phyloP scores from a whole-genome alignment of 2,888 invertebrate genomes.

The Panopea generosa region DNA sequence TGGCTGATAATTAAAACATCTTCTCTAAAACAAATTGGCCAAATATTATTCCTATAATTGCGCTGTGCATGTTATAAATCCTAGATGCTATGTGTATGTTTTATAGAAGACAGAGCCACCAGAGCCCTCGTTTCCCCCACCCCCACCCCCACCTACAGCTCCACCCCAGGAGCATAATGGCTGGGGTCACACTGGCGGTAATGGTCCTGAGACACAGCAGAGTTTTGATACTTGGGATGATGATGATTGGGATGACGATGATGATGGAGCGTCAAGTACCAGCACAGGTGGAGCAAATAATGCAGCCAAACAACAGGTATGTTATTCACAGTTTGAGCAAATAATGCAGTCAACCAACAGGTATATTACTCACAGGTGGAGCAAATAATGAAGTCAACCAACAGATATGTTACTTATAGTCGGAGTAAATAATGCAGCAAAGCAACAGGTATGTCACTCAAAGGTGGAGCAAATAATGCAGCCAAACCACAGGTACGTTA shows the following conservation, averaged over 20 bases:
- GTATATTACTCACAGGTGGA: constrained; percentile 66
- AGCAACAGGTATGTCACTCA: too few species aligned
- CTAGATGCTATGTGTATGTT: too few species aligned
- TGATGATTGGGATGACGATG: constrained; percentile 89
- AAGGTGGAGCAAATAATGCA: too few species aligned
- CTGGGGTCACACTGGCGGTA: constrained; percentile 28
- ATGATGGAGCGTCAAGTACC: constrained; percentile 76
- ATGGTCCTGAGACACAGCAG: constrained; percentile 54
- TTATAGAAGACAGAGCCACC: constrained; percentile 78
- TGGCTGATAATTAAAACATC: too few species aligned
- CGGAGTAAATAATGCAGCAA: too few species aligned
- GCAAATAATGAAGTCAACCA: constrained; percentile 22
- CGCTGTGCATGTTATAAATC: too few species aligned
- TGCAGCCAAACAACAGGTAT: constrained; percentile 17
- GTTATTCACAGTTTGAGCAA: too few species aligned
- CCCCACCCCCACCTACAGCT: constrained; percentile 77
- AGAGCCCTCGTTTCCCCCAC: constrained; percentile 83
- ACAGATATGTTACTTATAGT: constrained; percentile 10
- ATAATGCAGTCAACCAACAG: too few species aligned
- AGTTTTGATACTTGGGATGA: constrained; percentile 94
- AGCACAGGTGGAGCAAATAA: constrained; percentile 59
- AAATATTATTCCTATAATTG: too few species aligned
- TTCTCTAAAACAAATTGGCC: too few species aligned
- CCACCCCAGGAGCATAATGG: constrained; percentile 34
- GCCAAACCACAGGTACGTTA: too few species aligned